Evolutionary conservation across 2,888 invertebrate genomes (phyloP), one percentile per base, ranked within the genome.

Genomic region (Yponomeuta evonymella): DNA sequence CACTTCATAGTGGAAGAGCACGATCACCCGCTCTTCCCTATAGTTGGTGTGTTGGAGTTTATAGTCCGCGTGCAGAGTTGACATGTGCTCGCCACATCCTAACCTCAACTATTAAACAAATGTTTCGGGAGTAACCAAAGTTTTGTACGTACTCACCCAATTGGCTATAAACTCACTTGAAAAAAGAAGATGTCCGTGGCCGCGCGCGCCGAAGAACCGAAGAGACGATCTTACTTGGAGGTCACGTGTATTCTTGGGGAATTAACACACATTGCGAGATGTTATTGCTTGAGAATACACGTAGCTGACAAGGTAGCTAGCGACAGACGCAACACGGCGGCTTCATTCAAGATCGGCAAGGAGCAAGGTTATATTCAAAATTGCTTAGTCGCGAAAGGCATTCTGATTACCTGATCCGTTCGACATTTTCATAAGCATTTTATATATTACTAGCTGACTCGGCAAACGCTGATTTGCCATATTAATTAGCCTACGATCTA

Each of bases 221-320:
- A 51, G 29, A 71, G 48, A 71, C 66, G 70, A 71, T 79, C 77
- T 79, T 79, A 94, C 95, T 95, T 94, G 96, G 95, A 96, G 97
- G 96, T 96, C 96, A 97, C 97, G 97, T 95, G 98, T 98, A 98
- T 98, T 97, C 97, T 98, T 97, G 96, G 97, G 97, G 96, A 97
- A 97, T 97, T 97, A 97, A 97, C 97, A 97, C 97, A 96, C 95
- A 95, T 94, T 94, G 91, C 88, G 94, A 95, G 96, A 94, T 97
- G 98, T 98, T 98, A 98, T 98, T 98, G 98, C 98, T 98, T 98
- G 97, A 98, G 98, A 98, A 98, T 98, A 98, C 98, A 98, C 98
- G 98, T 98, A 97, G 97, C 96, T 97, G 95, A 96, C 95, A 95
- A 95, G 96, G 94, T 83, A 80, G 82, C 80, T 83, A 71, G 81